phyloP scores from a whole-genome alignment of 2,113 vertebrate genomes.

The Oreochromis aureus region DNA sequence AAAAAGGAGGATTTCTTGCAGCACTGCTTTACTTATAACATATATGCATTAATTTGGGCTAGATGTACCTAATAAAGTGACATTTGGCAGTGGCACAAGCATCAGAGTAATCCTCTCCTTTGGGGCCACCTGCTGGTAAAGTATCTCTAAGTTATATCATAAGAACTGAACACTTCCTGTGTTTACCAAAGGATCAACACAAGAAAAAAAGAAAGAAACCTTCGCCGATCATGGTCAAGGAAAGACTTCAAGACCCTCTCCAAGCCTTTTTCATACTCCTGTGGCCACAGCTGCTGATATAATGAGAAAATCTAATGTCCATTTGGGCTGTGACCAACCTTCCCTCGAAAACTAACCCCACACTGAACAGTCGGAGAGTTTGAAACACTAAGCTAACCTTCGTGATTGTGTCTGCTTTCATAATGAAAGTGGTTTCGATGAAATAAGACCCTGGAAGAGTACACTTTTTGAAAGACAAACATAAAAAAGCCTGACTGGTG shows the following conservation, averaged over 20 bases:
- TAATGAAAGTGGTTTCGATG: neutral
- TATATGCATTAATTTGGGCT: neutral
- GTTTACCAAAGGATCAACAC: neutral
- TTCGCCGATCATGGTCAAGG: neutral
- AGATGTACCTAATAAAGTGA: neutral
- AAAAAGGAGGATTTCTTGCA: neutral
- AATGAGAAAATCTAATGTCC: neutral
- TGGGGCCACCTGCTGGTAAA: slow-evolving; percentile 41
- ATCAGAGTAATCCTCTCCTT: neutral
- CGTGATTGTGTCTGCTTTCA: neutral
- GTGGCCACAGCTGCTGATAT: neutral
- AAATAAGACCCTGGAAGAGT: neutral
- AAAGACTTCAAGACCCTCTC: neutral
- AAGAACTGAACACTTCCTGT: neutral
- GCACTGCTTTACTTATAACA: neutral
- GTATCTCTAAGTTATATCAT: neutral
- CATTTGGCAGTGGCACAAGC: neutral
- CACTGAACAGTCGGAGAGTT: neutral
- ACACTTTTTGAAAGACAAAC: neutral
- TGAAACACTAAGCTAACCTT: neutral
- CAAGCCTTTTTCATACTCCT: neutral
- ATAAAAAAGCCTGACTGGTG: neutral
- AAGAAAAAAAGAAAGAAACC: neutral
- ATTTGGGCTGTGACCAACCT: neutral
- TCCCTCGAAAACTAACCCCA: neutral